Conservation (phyloP, 2,888 invertebrate species). For the Platynereis dumerilii region DNA sequence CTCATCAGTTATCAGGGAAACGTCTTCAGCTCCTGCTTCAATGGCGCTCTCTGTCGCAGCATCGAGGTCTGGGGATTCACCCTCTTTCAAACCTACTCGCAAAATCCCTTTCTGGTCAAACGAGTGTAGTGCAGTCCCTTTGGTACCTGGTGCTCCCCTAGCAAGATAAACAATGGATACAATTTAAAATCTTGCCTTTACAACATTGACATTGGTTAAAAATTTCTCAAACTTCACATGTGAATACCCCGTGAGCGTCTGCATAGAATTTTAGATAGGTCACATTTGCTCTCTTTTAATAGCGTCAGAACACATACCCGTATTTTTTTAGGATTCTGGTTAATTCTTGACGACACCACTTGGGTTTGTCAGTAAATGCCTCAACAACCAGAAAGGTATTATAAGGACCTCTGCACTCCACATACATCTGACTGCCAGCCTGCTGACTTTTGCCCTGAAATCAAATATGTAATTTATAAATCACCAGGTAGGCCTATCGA, state of each 20-base stretch:
- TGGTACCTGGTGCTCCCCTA: too few relatives aligned
- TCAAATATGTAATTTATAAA: too few relatives aligned
- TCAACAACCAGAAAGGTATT: background rate
- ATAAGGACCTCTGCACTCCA: background rate
- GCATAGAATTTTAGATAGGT: too few relatives aligned
- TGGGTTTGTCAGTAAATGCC: background rate
- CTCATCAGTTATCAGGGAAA: background rate
- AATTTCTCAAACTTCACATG: background rate
- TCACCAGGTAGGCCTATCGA: too few relatives aligned
- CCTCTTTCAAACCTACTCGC: background rate
- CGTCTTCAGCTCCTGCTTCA: constrained; percentile 5
- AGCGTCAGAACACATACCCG: too few relatives aligned
- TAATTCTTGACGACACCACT: background rate
- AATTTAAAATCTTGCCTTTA: background rate
- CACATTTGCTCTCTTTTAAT: too few relatives aligned
- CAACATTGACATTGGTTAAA: background rate
- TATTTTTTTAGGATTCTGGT: background rate
- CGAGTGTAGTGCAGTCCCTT: background rate
- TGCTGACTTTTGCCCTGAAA: too few relatives aligned
- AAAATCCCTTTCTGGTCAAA: constrained; percentile 5
- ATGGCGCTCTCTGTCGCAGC: background rate
- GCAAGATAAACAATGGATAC: too few relatives aligned
- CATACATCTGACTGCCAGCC: too few relatives aligned
- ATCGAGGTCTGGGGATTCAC: background rate
- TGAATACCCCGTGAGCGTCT: too few relatives aligned